Evolutionary conservation across 2,797 vertebrate genomes (phyloP), one percentile per base, ranked within the genome.

Genomic region (Dryobates pubescens): DNA sequence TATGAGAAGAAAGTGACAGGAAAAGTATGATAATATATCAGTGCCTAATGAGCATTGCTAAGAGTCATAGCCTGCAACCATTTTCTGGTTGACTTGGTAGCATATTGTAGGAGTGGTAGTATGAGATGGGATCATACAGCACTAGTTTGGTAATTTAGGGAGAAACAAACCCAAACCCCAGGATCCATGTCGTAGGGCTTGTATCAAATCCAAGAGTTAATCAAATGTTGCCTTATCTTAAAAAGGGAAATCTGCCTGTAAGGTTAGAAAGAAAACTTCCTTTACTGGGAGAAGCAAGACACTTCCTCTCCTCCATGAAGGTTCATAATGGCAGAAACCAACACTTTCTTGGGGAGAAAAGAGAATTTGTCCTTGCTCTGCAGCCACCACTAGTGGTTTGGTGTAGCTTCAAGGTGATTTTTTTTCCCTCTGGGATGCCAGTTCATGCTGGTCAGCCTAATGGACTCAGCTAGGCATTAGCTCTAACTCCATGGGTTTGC

Each of bases 141-240:
- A 8, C 17, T 47, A 6, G 20, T 5, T 20, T 17, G 51, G 23
- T 24, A 29, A 19, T 8, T 30, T 36, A 2, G 19, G 11, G 27
- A 24, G 30, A 56, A 10, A 29, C 10, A n/a, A 19, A 62, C 9
- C 63, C 15, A 20, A 58, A 72, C 10, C 20, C 18, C 86, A n/a
- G n/a, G n/a, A 38, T 26, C 7, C 1, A 0, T 38, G 4, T 53
- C 16, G 15, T 2, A 27, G 56, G 30, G 9, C 27, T 38, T 67
- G 38, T 56, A 36, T 9, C 67, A 64, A 34, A 73, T 57, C 32
- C 3, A 24, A 63, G 62, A 49, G 34, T 57, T 53, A 17, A 58
- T 69, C 51, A 45, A 49, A 49, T 17, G 17, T 17, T 7, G 76
- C 54, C 22, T 43, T 45, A 43, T 3, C n/a, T 59, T 51, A 7